Percentiles rank a stretch among this genome's conserved stretches.
Conservation (phyloP, 1,140 invertebrate genomes). For the Lutraria rhynchaena region DNA sequence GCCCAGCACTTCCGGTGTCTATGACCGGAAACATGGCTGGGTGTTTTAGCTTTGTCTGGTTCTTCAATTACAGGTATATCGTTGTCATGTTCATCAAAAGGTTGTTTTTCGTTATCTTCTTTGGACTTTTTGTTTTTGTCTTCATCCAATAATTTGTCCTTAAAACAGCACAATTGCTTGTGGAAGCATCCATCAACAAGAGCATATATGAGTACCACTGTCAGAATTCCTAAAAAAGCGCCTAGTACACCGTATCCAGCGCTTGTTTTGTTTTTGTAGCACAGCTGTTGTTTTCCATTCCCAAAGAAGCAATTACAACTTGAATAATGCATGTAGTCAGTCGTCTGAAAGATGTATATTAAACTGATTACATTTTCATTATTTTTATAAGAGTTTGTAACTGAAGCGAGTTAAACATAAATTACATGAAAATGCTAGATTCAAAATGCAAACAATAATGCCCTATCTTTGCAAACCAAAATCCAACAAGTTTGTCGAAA, state of each 20-base stretch:
- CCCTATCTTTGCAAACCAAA: too few relatives aligned
- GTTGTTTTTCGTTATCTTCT: too few relatives aligned
- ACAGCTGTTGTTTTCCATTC: neutral
- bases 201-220: constrained; percentile 25
- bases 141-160: neutral
- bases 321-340: constrained; percentile 2
- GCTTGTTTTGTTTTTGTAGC: constrained; percentile 4
- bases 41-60: too few relatives aligned
- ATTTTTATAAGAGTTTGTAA: too few relatives aligned
- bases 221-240: constrained; percentile 3
- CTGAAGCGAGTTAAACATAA: too few relatives aligned
- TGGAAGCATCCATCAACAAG: neutral
- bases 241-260: constrained; percentile 1
- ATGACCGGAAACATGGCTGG: neutral
- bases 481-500: too few relatives aligned
- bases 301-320: constrained; percentile 21
- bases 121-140: too few relatives aligned
- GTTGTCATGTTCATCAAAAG: neutral
- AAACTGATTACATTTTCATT: too few relatives aligned
- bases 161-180: neutral
- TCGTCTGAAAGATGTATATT: constrained; percentile 1
- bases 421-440: too few relatives aligned
- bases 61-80: neutral
- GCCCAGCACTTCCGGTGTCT: constrained; percentile 31
- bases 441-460: too few relatives aligned